phyloP scores from a whole-genome alignment of 2,797 vertebrate species.

The Agapornis canus region DNA sequence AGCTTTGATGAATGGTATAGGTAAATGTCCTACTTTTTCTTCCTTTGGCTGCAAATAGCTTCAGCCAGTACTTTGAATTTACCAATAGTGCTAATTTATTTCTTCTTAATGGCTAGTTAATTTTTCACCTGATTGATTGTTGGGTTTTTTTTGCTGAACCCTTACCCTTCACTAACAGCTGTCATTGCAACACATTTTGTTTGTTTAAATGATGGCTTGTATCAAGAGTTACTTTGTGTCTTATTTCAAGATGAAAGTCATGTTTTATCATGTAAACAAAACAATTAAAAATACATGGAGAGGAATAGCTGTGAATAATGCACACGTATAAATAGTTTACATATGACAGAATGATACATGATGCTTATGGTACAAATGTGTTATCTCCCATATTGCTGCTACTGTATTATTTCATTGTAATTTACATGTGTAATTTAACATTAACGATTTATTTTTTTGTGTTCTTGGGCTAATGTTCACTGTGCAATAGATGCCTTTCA shows the following conservation, averaged over 20 bases:
- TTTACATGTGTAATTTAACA: neutral
- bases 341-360: neutral
- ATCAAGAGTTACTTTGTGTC: conserved; percentile 15
- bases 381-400: neutral
- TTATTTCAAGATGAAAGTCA: neutral
- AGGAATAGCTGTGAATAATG: conserved; percentile 2
- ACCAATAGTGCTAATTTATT: neutral
- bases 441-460: conserved; percentile 9
- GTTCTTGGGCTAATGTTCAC: neutral
- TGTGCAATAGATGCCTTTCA: neutral
- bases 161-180: neutral
- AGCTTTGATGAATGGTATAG: neutral
- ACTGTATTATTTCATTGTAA: neutral
- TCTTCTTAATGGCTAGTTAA: conserved; percentile 22
- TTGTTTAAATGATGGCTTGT: conserved; percentile 42
- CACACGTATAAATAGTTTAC: neutral
- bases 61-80: neutral
- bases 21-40: neutral
- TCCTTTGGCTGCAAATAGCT: neutral
- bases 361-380: neutral
- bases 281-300: conserved; percentile 38
- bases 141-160: conserved; percentile 37
- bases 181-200: neutral
- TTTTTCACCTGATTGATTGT: conserved; percentile 51
- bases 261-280: conserved; percentile 39